These are phyloP conservation scores for Triplophysa yarkandensis DNA, from an alignment of 2,797 vertebrate species.

Conservation along the genomic window DNA sequence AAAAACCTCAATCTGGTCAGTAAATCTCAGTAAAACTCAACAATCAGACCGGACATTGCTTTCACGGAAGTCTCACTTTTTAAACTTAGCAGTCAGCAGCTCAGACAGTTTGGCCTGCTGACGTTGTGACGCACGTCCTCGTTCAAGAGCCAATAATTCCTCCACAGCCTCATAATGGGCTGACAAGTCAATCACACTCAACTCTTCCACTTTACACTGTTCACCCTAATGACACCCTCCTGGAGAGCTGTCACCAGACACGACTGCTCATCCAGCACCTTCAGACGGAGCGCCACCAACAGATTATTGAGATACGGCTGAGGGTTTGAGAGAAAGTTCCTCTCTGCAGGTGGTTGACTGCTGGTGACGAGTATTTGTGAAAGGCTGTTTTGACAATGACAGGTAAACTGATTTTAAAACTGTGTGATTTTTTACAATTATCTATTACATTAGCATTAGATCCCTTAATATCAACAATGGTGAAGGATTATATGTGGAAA, in stretches of 20 bases:
- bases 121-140: conserved; percentile 76
- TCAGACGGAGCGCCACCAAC: conserved; percentile 75
- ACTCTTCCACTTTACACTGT: conserved; percentile 85
- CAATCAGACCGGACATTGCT: conserved; percentile 18
- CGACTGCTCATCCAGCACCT: conserved; percentile 74
- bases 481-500: no score
- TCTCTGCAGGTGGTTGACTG: conserved; percentile 35
- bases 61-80: conserved; percentile 38
- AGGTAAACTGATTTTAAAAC: conserved; percentile 43
- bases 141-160: conserved; percentile 88
- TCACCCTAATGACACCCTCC: conserved; percentile 87
- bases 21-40: conserved; percentile 13
- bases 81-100: conserved; percentile 83
- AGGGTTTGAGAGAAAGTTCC: conserved; percentile 55
- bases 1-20: conserved; percentile 10
- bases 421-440: background rate
- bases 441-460: background rate
- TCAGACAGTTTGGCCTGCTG: conserved; percentile 87
- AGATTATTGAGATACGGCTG: conserved; percentile 49
- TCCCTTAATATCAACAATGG: no score
- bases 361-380: conserved; percentile 8
- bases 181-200: conserved; percentile 86
- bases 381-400: conserved; percentile 53
- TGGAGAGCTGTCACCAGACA: conserved; percentile 83
- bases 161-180: conserved; percentile 85